These are phyloP conservation scores for Mormyrus lacerda DNA, from an alignment of 2,113 vertebrate genomes.

Conservation along the genomic window DNA sequence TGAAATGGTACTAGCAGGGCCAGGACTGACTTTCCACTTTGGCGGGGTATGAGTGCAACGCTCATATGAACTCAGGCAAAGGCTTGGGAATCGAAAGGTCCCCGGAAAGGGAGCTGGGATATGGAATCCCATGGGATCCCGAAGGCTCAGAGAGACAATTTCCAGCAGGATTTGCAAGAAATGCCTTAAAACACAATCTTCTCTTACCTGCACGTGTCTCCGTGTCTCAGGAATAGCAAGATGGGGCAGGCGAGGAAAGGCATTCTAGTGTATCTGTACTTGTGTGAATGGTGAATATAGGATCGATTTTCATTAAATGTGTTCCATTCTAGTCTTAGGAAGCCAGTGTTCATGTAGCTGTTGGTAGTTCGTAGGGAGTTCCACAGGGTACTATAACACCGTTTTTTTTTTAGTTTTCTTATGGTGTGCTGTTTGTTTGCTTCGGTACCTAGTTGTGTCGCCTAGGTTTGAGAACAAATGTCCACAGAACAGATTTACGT, in stretches of 20 bases:
- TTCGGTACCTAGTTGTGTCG: not conserved
- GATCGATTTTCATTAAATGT: not conserved
- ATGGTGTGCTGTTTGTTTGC: not conserved
- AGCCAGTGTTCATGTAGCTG: not conserved
- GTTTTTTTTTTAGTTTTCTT: not conserved
- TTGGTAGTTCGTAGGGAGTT: not conserved
- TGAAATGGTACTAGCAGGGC: not conserved
- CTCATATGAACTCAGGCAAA: not conserved
- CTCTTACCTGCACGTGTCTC: not conserved
- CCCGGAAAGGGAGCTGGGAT: not conserved
- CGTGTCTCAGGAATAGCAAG: not conserved
- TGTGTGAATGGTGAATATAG: not conserved
- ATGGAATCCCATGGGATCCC: not conserved
- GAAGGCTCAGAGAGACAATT: not conserved
- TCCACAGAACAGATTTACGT: not conserved
- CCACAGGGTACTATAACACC: not conserved
- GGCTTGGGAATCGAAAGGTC: not conserved
- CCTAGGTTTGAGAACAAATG: not conserved
- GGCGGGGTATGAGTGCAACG: not conserved
- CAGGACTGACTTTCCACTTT: slow-evolving; percentile 26
- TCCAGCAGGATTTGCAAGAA: not conserved
- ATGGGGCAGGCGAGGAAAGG: not conserved
- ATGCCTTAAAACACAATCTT: not conserved
- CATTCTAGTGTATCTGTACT: not conserved
- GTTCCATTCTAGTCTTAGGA: not conserved